phyloP scores from a whole-genome alignment of 1,140 invertebrate genomes.

The Phocides pigmalion region DNA sequence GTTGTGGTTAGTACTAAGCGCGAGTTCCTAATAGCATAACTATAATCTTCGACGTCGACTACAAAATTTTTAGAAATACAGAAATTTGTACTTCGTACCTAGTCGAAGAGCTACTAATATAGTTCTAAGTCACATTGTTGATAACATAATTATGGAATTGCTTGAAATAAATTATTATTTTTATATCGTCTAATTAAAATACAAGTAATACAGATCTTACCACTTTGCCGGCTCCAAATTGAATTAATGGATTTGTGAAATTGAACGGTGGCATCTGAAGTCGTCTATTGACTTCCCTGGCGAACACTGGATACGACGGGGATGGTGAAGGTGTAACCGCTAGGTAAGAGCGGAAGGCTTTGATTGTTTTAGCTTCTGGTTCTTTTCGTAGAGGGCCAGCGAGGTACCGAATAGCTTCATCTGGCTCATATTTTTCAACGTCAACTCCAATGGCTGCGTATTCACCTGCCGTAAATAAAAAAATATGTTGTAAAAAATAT shows the following conservation, averaged over 20 bases:
- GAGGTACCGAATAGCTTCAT: constrained; percentile 90
- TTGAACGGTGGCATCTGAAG: constrained; percentile 93
- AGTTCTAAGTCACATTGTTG: too few species aligned
- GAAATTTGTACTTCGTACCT: too few species aligned
- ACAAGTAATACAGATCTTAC: too few species aligned
- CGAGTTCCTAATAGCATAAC: too few species aligned
- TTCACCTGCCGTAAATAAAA: constrained; percentile 86
- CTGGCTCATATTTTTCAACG: constrained; percentile 92
- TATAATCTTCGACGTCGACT: too few species aligned
- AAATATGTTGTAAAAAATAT: too few species aligned
- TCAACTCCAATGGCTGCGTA: constrained; percentile 96
- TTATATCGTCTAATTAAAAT: too few species aligned
- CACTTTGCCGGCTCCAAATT: constrained; percentile 88
- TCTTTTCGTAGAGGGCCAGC: constrained; percentile 88
- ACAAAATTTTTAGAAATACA: too few species aligned
- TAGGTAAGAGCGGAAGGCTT: constrained; percentile 89
- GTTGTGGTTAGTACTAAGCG: too few species aligned
- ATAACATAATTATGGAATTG: too few species aligned
- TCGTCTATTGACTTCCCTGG: constrained; percentile 90
- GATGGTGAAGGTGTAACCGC: constrained; percentile 89
- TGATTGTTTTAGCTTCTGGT: constrained; percentile 73
- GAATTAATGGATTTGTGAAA: constrained; percentile 90
- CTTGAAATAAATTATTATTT: too few species aligned
- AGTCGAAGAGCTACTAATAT: too few species aligned
- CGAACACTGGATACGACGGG: constrained; percentile 90